Evolutionary conservation across 64 coral and sea anemone species (phyloP).

Genomic region (Montipora cactus): DNA sequence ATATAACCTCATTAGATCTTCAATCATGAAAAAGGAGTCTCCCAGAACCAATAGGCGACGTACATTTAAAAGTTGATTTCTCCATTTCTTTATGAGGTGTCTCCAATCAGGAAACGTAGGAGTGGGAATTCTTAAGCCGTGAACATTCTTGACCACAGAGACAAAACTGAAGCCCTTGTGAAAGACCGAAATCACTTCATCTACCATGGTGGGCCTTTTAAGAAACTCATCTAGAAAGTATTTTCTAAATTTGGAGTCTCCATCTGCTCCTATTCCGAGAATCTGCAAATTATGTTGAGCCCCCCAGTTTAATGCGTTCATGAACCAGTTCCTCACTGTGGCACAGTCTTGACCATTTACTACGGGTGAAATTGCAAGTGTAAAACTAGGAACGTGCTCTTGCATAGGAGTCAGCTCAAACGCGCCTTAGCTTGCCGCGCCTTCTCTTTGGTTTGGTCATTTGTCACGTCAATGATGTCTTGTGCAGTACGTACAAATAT

Average conservation of each 20-base stretch:
- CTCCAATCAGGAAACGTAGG: slow-evolving; percentile 50
- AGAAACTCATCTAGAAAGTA: background rate
- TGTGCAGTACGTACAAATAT: slow-evolving; percentile 5
- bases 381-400: slow-evolving; percentile 6
- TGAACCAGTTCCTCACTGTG: background rate
- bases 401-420: slow-evolving; percentile 8
- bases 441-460: background rate
- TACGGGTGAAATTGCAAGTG: background rate
- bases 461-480: slow-evolving; percentile 19
- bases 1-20: slow-evolving; percentile 32
- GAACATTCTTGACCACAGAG: background rate
- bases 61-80: slow-evolving; percentile 14
- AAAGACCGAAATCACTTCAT: background rate
- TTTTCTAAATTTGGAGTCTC: slow-evolving; percentile 31
- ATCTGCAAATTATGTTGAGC: background rate
- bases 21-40: background rate
- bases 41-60: slow-evolving; percentile 22
- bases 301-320: background rate
- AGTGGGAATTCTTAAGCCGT: background rate
- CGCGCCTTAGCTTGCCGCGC: slow-evolving; percentile 44
- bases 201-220: background rate
- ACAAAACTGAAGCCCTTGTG: background rate
- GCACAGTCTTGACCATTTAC: slow-evolving; percentile 18
- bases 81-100: slow-evolving; percentile 62
- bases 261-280: slow-evolving; percentile 26